Evolutionary conservation across 2,888 invertebrate genomes (phyloP), one percentile per base, ranked within the genome.

Genomic region (Drosophila putrida): DNA sequence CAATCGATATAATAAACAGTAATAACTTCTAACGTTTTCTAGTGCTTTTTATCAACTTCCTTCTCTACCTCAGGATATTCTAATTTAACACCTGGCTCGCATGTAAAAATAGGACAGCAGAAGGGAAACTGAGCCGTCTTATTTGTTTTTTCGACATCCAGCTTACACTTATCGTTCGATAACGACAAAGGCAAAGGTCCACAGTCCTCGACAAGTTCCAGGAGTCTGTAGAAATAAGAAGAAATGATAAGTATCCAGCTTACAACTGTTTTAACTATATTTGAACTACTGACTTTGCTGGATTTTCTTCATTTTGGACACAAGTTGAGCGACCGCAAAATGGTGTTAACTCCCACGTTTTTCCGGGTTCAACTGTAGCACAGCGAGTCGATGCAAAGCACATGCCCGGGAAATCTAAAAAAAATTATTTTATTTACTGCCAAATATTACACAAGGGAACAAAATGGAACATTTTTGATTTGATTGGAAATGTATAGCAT

Each of bases 241-340:
- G 20, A 25, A 25, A 38, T 6, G 4, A 5, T 1, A 4, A n/a
- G 8, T 20, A 27, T 9, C 25, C 6, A 11, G 4, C 6, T 39
- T 25, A 6, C 27, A 6, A 10, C 15, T 36, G n/a, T n/a, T 6
- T 47, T 25, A 35, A 20, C 35, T 25, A 49, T n/a, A 3, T 35
- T 44, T 15, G 33, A 41, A n/a, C 28, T n/a, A 20, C 58, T 57
- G 89, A 93, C 93, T 92, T 92, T 38, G 95, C 95, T 35, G 96
- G 95, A 77, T 94, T 94, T 90, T 96, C 96, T 76, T 96, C 96
- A 78, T 95, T 95, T 81, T 95, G 94, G 4, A 97, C 96, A 93
- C 97, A 97, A 60, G 96, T 97, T 85, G 97, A 96, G 79, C 96
- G 95, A n/a, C 97, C 97, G 90, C 97, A 97, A 95, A 97, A 97